Evolutionary conservation across 1,140 invertebrate genomes (phyloP).

Genomic region (Zaprionus inermis): DNA sequence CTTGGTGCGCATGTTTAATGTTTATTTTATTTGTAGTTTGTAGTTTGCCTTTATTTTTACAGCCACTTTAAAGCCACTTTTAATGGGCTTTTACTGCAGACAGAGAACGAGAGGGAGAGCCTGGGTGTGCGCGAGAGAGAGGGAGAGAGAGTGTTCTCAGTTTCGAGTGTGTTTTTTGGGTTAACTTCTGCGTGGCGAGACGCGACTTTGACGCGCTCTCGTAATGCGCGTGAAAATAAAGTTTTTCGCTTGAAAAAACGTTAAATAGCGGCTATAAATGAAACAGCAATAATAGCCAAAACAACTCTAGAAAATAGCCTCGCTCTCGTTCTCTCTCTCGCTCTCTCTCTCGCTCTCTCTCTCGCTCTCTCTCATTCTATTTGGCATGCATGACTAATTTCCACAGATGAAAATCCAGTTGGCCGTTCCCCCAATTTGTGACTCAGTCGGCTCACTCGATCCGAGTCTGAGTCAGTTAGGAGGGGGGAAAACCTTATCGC

Average conservation of each 20-base stretch:
- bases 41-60: slow-evolving; percentile 72
- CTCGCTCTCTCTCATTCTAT: slow-evolving; percentile 9
- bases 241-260: slow-evolving; percentile 78
- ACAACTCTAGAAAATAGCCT: not conserved
- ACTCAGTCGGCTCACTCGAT: slow-evolving; percentile 29
- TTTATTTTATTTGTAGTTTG: slow-evolving; percentile 69
- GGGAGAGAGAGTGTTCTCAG: not conserved
- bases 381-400: slow-evolving; percentile 41
- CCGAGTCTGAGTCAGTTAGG: slow-evolving; percentile 28
- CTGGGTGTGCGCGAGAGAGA: not conserved
- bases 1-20: slow-evolving; percentile 64
- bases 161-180: slow-evolving; percentile 18
- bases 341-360: not conserved
- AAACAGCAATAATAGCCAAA: slow-evolving; percentile 41
- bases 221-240: slow-evolving; percentile 81
- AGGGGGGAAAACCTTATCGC: slow-evolving; percentile 11
- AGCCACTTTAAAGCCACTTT: slow-evolving; percentile 74
- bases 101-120: not conserved
- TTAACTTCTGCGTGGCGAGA: slow-evolving; percentile 29
- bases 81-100: slow-evolving; percentile 65
- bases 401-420: slow-evolving; percentile 34
- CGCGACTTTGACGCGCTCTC: slow-evolving; percentile 38
- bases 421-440: slow-evolving; percentile 32
- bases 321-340: not conserved
- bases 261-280: slow-evolving; percentile 75